A percentile compares a stretch with the other conserved stretches of the same genome.
These are phyloP conservation scores for Epirrhoe tristata DNA, from an alignment of 2,888 invertebrate genomes.

Conservation along the genomic window DNA sequence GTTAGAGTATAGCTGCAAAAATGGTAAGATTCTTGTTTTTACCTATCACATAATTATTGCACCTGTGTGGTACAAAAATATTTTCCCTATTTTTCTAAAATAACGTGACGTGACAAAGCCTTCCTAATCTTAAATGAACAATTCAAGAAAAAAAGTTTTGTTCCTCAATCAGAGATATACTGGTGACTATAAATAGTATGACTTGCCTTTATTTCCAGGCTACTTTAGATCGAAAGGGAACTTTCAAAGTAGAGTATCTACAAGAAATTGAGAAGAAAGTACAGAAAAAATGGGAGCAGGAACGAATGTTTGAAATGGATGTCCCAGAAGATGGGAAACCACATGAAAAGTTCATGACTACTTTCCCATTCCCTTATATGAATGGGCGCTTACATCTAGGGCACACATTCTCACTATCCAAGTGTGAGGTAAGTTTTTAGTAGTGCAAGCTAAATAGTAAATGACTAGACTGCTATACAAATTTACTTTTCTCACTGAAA, in stretches of 20 bases:
- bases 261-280: conserved; percentile 95
- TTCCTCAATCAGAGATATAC: too few relatives aligned
- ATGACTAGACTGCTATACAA: too few relatives aligned
- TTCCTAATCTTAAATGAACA: too few relatives aligned
- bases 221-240: conserved; percentile 90
- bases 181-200: neutral
- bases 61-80: too few relatives aligned
- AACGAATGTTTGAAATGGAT: conserved; percentile 93
- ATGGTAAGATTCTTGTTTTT: conserved; percentile 10
- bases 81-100: too few relatives aligned
- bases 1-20: conserved; percentile 5
- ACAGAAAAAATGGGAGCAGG: conserved; percentile 94
- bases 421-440: conserved; percentile 92
- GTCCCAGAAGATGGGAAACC: conserved; percentile 87
- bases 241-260: conserved; percentile 97
- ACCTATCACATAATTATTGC: too few relatives aligned
- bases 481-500: neutral
- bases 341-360: conserved; percentile 95
- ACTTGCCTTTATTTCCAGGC: conserved; percentile 56
- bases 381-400: conserved; percentile 99
- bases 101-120: too few relatives aligned
- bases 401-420: conserved; percentile 98
- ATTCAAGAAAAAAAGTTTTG: too few relatives aligned
- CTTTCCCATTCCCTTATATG: conserved; percentile 99
- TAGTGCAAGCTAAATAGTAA: too few relatives aligned